Percentiles rank a stretch among this genome's conserved stretches.
phyloP scores from a whole-genome alignment of 2,113 vertebrate species.

The Ploceus nigricollis region DNA sequence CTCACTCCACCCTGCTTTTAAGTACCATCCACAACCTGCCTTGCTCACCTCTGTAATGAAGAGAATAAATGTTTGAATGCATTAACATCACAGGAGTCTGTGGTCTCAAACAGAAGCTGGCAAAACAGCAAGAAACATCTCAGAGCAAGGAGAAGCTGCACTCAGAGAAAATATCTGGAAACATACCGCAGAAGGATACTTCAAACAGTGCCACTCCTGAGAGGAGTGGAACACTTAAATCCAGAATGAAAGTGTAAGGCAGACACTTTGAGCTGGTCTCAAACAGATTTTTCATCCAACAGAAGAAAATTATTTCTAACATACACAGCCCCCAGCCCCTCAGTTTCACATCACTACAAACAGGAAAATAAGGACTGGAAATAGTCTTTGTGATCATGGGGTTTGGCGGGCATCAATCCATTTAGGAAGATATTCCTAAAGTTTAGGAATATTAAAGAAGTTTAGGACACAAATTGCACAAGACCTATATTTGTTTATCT shows the following conservation, averaged over 20 bases:
- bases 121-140: not conserved
- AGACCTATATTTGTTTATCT: not conserved
- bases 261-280: not conserved
- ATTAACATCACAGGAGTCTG: not conserved
- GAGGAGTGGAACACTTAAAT: not conserved
- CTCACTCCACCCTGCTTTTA: slow-evolving; percentile 14
- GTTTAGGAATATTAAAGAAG: no score
- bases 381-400: not conserved
- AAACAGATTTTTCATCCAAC: not conserved
- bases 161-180: not conserved
- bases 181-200: not conserved
- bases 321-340: accelerated
- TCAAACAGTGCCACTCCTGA: not conserved
- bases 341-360: not conserved
- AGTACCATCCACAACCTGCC: not conserved
- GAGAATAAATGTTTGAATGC: not conserved
- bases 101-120: not conserved
- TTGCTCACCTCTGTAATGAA: not conserved
- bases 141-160: not conserved
- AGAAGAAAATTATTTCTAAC: not conserved
- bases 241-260: not conserved
- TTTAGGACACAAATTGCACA: not conserved
- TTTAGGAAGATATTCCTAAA: not conserved
- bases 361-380: not conserved
- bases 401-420: not conserved